Conservation (phyloP, 2,888 invertebrate genomes). For the Dascillus cervinus region DNA sequence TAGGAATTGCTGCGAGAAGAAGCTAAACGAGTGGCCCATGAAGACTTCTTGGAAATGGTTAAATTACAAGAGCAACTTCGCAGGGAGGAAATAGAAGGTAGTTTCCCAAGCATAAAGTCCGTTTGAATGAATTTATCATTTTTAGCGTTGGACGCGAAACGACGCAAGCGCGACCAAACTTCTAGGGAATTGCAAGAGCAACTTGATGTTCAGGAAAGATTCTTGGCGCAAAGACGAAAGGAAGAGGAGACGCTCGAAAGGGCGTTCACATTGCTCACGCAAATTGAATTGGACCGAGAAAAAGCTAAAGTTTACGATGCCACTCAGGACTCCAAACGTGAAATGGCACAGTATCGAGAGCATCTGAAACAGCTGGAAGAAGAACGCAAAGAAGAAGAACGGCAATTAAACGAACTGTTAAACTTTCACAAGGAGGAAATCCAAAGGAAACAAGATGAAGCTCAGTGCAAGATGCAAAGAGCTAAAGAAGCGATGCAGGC, state of each 20-base stretch:
- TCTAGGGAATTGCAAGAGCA: constrained; percentile 32
- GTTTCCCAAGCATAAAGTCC: no score
- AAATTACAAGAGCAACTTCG: constrained; percentile 27
- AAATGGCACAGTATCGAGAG: constrained; percentile 31
- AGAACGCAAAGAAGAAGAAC: constrained; percentile 32
- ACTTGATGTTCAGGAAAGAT: constrained; percentile 28
- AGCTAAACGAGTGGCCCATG: constrained; percentile 24
- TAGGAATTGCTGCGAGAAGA: constrained; percentile 26
- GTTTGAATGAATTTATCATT: no score
- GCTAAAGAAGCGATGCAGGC: no score
- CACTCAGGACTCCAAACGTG: constrained; percentile 25
- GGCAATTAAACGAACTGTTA: constrained; percentile 27
- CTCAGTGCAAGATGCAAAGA: constrained; percentile 29
- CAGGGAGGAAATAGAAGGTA: constrained; percentile 32
- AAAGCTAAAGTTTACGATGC: constrained; percentile 20
- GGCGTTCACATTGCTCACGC: constrained; percentile 29
- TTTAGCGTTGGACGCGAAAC: constrained; percentile 17
- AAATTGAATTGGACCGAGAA: constrained; percentile 33
- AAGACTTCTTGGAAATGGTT: constrained; percentile 30
- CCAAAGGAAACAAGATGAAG: constrained; percentile 32
- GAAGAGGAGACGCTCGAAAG: constrained; percentile 33
- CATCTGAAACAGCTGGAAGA: constrained; percentile 31
- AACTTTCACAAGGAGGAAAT: constrained; percentile 26
- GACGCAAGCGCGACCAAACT: constrained; percentile 24
- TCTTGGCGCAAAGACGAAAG: constrained; percentile 27